Base-by-base conservation (phyloP, 92 coral and sea anemone species). In the Paramuricea clavata region DNA sequence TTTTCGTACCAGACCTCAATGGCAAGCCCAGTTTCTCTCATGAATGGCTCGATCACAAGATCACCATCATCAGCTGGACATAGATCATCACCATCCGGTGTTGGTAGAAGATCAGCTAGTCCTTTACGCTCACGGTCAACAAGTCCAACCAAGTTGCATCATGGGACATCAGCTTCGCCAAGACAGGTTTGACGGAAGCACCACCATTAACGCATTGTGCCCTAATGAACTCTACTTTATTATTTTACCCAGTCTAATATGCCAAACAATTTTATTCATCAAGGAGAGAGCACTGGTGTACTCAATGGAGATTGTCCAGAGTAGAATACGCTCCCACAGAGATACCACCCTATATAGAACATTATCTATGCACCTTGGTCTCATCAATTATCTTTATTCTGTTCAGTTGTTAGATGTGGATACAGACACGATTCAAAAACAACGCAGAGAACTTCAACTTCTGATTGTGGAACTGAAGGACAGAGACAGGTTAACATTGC, bases 401-500 rank as follows among this genome's bases (percentile, higher is more conserved):
- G 15, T 72, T 35, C 25, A 97, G 99, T 87, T 93, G 36, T 78
- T 94, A 82, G 99, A 97, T 85, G 97, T 93, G 72, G 99, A 97
- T 69, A 82, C 94, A 64, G 99, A 97, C 67, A 97, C 99, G 41
- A 92, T 97, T 49, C 99, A 97, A 74, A 92, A 98, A 74, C 99
- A 97, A 59, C 86, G 99, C 25, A 93, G 99, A 64, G 99, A 97
- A 85, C 96, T 97, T 70, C 99, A 97, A 87, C 86, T 97, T 21
- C 93, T 97, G 1, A 97, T 97, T 27, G 93, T 94, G 39, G 99
- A 97, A 85, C 90, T 97, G 13, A 97, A 97, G 76, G 99, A 97
- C 76, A 93, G 99, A 91, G 99, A 97, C 90, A 93, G 98, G 98
- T 95, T 78, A 16, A n/a, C n/a, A n/a, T n/a, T n/a, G n/a, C n/a